These are phyloP conservation scores for Gallinago stenura DNA, from an alignment of 2,797 vertebrate species.

Conservation along the genomic window DNA sequence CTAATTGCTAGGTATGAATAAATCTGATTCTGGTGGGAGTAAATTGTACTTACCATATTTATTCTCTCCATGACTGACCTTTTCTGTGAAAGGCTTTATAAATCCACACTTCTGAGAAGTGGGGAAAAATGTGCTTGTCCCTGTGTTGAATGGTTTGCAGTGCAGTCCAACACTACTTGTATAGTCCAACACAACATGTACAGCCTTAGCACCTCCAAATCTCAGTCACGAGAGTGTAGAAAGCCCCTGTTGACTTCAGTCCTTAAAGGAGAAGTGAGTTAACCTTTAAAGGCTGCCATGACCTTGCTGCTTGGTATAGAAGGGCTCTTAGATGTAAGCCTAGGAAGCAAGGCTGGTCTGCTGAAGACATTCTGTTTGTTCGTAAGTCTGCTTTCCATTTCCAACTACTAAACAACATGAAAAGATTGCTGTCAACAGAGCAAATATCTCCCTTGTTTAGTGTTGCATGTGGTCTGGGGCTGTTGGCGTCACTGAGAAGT, in stretches of 20 bases:
- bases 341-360: background rate
- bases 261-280: background rate
- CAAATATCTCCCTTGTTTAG: background rate
- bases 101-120: background rate
- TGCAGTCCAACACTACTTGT: background rate
- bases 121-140: background rate
- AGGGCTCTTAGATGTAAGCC: background rate
- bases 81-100: conserved; percentile 26
- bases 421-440: background rate
- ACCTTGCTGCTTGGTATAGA: background rate
- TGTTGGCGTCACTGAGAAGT: background rate
- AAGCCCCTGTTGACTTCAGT: background rate
- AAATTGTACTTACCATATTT: conserved; percentile 28
- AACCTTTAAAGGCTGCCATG: background rate
- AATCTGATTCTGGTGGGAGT: conserved; percentile 35
- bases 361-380: background rate
- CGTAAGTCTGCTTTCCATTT: background rate
- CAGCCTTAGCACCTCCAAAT: background rate
- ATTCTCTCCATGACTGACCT: conserved; percentile 33
- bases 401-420: background rate
- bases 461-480: background rate
- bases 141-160: background rate
- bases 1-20: conserved; percentile 41
- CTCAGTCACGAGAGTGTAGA: background rate
- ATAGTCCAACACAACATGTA: background rate